Evolutionary conservation across 2,113 vertebrate genomes (phyloP).

Genomic region (Lepidothrix coronata): DNA sequence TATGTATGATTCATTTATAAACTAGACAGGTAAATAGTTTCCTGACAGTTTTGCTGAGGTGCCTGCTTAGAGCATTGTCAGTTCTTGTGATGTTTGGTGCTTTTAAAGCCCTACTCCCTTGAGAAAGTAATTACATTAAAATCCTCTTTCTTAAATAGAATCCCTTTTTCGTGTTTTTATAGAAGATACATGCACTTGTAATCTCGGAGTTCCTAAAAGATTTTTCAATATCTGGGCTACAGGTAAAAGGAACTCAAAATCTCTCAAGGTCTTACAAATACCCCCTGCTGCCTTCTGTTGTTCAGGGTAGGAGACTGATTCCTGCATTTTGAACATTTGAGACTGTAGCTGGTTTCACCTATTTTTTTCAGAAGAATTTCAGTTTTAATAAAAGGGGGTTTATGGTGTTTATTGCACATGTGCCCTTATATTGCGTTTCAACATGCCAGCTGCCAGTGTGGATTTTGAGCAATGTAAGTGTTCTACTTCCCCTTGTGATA

Average conservation of each 20-base stretch:
- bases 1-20: not conserved
- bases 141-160: not conserved
- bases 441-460: not conserved
- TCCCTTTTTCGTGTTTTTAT: not conserved
- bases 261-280: not conserved
- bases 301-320: not conserved
- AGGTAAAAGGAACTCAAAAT: not conserved
- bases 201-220: not conserved
- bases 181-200: not conserved
- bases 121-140: not conserved
- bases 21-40: not conserved
- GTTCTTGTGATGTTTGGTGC: not conserved
- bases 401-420: not conserved
- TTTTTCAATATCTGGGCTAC: not conserved
- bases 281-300: not conserved
- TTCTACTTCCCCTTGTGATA: conserved; percentile 14
- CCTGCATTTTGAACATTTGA: not conserved
- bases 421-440: not conserved
- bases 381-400: not conserved
- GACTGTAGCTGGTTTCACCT: not conserved
- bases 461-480: not conserved
- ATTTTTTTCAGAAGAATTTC: not conserved
- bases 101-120: not conserved
- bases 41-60: not conserved
- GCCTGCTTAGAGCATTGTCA: not conserved